Percentiles rank a stretch among this genome's conserved stretches.
Evolutionary conservation across 2,888 invertebrate species (phyloP).

Genomic region (Molanna angustata): DNA sequence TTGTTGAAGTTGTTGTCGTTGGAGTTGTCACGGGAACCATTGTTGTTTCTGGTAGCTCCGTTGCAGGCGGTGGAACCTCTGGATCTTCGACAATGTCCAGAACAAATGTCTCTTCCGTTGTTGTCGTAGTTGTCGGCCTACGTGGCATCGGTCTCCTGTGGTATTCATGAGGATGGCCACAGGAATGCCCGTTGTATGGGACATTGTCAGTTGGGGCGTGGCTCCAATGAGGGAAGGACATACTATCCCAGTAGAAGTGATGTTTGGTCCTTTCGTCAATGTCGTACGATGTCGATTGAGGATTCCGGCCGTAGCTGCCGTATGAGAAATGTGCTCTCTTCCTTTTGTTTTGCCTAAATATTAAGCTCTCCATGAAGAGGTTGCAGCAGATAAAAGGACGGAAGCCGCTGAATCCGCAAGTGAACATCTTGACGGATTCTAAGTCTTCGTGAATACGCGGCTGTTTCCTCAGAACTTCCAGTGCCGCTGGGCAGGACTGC

Average conservation of each 20-base stretch:
- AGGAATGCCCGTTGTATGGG: constrained; percentile 7
- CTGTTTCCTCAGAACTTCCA: constrained; percentile 16
- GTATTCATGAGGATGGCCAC: constrained; percentile 12
- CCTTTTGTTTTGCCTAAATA: constrained; percentile 23
- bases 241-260: constrained; percentile 27
- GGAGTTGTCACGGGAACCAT: not conserved
- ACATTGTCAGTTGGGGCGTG: constrained; percentile 17
- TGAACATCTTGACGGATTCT: constrained; percentile 19
- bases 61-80: not conserved
- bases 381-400: constrained; percentile 27
- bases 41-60: not conserved
- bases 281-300: not conserved
- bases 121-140: constrained; percentile 5
- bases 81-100: not conserved
- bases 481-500: constrained; percentile 20
- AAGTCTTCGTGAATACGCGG: constrained; percentile 15
- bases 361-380: constrained; percentile 12
- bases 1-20: not conserved
- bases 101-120: constrained; percentile 8
- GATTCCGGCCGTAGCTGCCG: constrained; percentile 9
- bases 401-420: constrained; percentile 24
- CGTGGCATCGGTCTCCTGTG: not conserved
- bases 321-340: constrained; percentile 27
- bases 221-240: constrained; percentile 29
- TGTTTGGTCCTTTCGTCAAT: constrained; percentile 16